Percentiles rank a stretch among this genome's conserved stretches.
phyloP scores from a whole-genome alignment of 2,888 invertebrate genomes.

The Salpingus planirostris region DNA sequence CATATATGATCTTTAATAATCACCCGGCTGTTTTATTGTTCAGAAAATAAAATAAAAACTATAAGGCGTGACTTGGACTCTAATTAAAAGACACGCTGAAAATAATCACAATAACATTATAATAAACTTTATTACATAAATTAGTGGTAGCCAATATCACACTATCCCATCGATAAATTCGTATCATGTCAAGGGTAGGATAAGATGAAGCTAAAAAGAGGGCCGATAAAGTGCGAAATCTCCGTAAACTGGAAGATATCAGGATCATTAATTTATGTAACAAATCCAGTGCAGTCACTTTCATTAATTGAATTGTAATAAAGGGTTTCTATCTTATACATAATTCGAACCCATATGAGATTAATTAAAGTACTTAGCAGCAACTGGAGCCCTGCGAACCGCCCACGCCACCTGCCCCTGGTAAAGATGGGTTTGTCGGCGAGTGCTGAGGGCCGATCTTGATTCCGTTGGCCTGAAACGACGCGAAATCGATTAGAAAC shows the following conservation, averaged over 20 bases:
- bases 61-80: no score
- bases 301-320: slow-evolving; percentile 10
- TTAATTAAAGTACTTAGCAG: slow-evolving; percentile 61
- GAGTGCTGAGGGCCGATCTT: slow-evolving; percentile 99
- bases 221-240: slow-evolving; percentile 6
- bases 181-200: no score
- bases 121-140: slow-evolving; percentile 20
- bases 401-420: slow-evolving; percentile 72
- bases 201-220: slow-evolving; percentile 1
- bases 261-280: slow-evolving; percentile 21
- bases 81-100: no score
- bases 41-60: no score
- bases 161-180: no score
- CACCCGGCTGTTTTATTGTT: no score
- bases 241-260: slow-evolving; percentile 13
- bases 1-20: not conserved
- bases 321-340: slow-evolving; percentile 14
- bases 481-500: slow-evolving; percentile 1
- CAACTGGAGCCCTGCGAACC: slow-evolving; percentile 82
- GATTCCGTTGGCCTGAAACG: slow-evolving; percentile 91
- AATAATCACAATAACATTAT: slow-evolving; percentile 21
- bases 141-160: slow-evolving; percentile 16
- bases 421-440: slow-evolving; percentile 72
- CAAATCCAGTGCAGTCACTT: slow-evolving; percentile 19
- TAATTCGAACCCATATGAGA: no score